These are phyloP conservation scores for Laticauda laticaudata DNA, from an alignment of 2,113 vertebrate species.

Conservation along the genomic window DNA sequence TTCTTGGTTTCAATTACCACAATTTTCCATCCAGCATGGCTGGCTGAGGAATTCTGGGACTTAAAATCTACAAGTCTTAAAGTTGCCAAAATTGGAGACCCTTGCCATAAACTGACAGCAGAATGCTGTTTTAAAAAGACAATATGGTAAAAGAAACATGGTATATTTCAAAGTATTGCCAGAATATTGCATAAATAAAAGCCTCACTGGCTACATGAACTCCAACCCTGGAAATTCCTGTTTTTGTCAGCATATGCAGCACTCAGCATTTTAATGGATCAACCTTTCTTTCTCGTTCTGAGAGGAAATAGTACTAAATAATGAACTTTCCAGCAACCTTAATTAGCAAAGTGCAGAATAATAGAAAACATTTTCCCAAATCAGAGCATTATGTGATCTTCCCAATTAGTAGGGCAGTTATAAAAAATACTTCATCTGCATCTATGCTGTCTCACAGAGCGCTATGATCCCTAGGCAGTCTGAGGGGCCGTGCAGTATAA, in stretches of 20 bases:
- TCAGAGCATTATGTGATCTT: not conserved
- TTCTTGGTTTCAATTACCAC: not conserved
- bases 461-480: not conserved
- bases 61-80: not conserved
- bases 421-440: conserved; percentile 1
- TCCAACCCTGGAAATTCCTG: not conserved
- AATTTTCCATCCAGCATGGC: not conserved
- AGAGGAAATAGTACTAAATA: conserved; percentile 1
- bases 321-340: conserved; percentile 13
- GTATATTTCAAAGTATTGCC: not conserved
- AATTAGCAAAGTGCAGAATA: conserved; percentile 14
- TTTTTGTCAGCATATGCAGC: conserved; percentile 1
- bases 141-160: not conserved
- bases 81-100: not conserved
- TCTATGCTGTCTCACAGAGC: not conserved
- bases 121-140: not conserved
- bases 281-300: not conserved
- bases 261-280: not conserved
- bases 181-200: not conserved
- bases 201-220: not conserved
- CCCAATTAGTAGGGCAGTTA: not conserved
- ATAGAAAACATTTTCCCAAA: not conserved
- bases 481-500: not conserved
- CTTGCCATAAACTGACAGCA: not conserved
- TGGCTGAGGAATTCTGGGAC: not conserved